These are phyloP conservation scores for Phenganax stokvisi DNA, from an alignment of 92 coral and sea anemone genomes.

Conservation along the genomic window DNA sequence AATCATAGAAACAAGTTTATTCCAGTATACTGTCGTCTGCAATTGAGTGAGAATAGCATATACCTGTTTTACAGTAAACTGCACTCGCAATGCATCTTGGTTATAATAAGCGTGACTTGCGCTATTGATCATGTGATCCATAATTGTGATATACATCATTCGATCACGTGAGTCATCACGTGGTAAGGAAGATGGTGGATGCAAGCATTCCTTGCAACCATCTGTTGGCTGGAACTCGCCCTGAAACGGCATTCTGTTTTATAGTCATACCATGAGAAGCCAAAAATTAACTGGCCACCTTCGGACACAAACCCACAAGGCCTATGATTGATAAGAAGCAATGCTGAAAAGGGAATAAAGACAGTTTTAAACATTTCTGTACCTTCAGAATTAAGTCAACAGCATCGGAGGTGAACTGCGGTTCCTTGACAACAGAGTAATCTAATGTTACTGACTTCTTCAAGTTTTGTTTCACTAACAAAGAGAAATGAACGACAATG, in stretches of 20 bases:
- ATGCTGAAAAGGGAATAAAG: not conserved
- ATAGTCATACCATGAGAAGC: not conserved
- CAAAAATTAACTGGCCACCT: not conserved
- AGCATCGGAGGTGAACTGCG: not conserved
- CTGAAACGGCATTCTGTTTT: not conserved
- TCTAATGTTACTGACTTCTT: conserved; percentile 21
- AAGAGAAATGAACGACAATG: not conserved
- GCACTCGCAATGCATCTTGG: conserved; percentile 7
- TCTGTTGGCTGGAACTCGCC: conserved; percentile 32
- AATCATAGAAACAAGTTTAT: no score
- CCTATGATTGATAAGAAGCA: not conserved
- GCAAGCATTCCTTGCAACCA: conserved; percentile 13
- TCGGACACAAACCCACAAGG: not conserved
- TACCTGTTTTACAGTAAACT: conserved; percentile 23
- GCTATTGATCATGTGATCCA: conserved; percentile 38
- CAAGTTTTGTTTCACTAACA: conserved; percentile 24
- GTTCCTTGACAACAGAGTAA: conserved; percentile 31
- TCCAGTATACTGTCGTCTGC: not conserved
- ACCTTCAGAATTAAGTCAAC: conserved; percentile 35
- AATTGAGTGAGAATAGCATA: not conserved
- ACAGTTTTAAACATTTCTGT: not conserved
- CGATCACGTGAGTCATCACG: conserved; percentile 9
- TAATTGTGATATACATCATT: conserved; percentile 35
- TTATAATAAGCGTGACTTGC: conserved; percentile 33
- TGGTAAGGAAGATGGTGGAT: conserved; percentile 20